A percentile compares a stretch with the other conserved stretches of the same genome.
These are phyloP conservation scores for Ptychoptera albimana DNA, from an alignment of 2,888 invertebrate genomes.

Conservation along the genomic window DNA sequence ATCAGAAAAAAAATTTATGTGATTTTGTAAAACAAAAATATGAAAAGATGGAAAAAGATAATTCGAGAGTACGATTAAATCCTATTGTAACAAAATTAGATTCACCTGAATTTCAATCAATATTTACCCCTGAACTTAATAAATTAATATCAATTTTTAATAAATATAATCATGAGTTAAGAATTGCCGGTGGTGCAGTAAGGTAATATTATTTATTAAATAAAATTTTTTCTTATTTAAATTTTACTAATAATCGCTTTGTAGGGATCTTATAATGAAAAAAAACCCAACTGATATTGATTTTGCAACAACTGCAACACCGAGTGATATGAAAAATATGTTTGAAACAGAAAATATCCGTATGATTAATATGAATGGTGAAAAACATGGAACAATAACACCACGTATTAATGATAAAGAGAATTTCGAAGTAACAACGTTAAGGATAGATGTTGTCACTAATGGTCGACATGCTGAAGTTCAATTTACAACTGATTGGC, in stretches of 20 bases:
- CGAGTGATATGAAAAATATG: constrained; percentile 88
- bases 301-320: constrained; percentile 95
- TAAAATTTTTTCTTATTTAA: constrained; percentile 4
- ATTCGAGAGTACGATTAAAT: constrained; percentile 34
- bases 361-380: constrained; percentile 84
- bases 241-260: constrained; percentile 10
- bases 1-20: too few relatives aligned
- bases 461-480: constrained; percentile 95
- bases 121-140: constrained; percentile 70
- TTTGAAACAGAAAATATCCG: constrained; percentile 69
- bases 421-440: constrained; percentile 87
- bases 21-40: too few relatives aligned
- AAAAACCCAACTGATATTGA: constrained; percentile 80
- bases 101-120: constrained; percentile 52
- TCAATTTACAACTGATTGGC: constrained; percentile 83
- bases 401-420: constrained; percentile 86
- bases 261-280: constrained; percentile 62
- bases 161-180: constrained; percentile 65
- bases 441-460: constrained; percentile 79
- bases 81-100: constrained; percentile 58
- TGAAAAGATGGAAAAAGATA: constrained; percentile 12
- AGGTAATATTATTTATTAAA: constrained; percentile 32
- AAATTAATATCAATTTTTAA: constrained; percentile 58
- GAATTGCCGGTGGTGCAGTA: constrained; percentile 95
- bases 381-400: constrained; percentile 92